Percentiles rank a stretch among this genome's conserved stretches.
These are phyloP conservation scores for Ceratotherium simum DNA, from an alignment of 2,113 vertebrate genomes.

Conservation along the genomic window DNA sequence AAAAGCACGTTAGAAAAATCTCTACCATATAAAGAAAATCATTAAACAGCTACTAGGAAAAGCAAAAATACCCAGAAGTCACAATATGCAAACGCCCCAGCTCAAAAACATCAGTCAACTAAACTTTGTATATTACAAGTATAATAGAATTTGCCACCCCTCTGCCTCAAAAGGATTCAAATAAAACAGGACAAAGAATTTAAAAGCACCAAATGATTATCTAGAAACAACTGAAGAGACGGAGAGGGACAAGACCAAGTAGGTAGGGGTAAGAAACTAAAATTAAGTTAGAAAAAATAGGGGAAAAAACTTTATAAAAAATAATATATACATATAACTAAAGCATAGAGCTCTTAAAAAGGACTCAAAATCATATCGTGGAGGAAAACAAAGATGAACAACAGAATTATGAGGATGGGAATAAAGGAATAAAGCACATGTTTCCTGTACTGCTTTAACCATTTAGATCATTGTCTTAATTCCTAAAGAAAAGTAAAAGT, in stretches of 20 bases:
- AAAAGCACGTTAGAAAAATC: conserved; percentile 56
- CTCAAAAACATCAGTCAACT: conserved; percentile 32
- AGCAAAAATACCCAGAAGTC: conserved; percentile 39
- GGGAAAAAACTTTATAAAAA: not conserved
- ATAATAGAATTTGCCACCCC: not conserved
- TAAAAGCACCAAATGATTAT: conserved; percentile 15
- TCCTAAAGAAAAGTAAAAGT: conserved; percentile 30
- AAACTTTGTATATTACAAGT: not conserved
- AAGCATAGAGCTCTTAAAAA: not conserved
- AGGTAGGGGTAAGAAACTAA: conserved; percentile 19
- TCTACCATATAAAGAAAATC: conserved; percentile 28
- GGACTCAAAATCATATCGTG: not conserved
- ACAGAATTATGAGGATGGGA: not conserved
- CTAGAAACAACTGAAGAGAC: conserved; percentile 53
- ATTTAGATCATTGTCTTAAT: conserved; percentile 47
- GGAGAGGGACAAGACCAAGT: not conserved
- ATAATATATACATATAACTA: not conserved
- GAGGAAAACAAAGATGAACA: conserved; percentile 36
- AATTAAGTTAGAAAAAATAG: not conserved
- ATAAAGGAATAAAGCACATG: not conserved
- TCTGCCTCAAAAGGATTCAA: conserved; percentile 44
- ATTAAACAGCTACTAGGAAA: conserved; percentile 47
- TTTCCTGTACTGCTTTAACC: not conserved
- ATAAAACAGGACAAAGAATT: conserved; percentile 27
- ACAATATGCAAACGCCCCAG: conserved; percentile 31